Base-by-base conservation (phyloP, 1,140 invertebrate species). In the Lepidostoma basale region DNA sequence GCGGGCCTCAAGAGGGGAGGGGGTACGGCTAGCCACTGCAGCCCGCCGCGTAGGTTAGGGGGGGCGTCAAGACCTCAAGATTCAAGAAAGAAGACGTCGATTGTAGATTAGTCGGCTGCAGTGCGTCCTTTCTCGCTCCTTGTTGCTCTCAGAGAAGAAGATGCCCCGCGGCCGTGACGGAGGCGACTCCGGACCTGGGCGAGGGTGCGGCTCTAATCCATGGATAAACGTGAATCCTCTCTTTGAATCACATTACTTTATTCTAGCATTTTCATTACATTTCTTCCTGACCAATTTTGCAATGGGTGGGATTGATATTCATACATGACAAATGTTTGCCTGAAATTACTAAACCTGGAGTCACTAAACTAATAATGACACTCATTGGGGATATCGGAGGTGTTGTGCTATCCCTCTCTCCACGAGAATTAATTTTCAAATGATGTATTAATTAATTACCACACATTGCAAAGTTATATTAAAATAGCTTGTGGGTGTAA, bases 81-180 rank as follows among this genome's bases (percentile, higher is more conserved):
- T 72, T 65, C 78, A 82, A 82, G 80, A 82, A 78, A 79, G 80
- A 83, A 83, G 78, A 80, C 71, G 74, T 8, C 12, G n/a, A 18
- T 23, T 33, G 63, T 69, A 54, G 44, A 12, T 75, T 77, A 65
- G 75, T 76, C 73, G 70, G 76, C 78, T 77, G 77, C 77, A 78
- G 74, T 78, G 77, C 36, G 12, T 49, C 70, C 22, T 69, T 77
- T 78, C 76, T 77, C 75, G 52, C 16, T 71, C 73, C 70, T 18
- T 69, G 77, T 78, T 77, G 77, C 75, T 45, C 16, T 71, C 73
- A 70, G 63, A 73, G 69, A 65, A 18, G 59, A 28, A 62, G 59
- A 62, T 12, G 20, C 18, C 16, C 3, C 3, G 52, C 1, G 28
- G n/a, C 6, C 25, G 22, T 23, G n/a, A 33, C 36, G 8, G 47